Evolutionary conservation across 2,113 vertebrate species (phyloP), one percentile per base, ranked within the genome.

Genomic region (Cyprinus carpio): DNA sequence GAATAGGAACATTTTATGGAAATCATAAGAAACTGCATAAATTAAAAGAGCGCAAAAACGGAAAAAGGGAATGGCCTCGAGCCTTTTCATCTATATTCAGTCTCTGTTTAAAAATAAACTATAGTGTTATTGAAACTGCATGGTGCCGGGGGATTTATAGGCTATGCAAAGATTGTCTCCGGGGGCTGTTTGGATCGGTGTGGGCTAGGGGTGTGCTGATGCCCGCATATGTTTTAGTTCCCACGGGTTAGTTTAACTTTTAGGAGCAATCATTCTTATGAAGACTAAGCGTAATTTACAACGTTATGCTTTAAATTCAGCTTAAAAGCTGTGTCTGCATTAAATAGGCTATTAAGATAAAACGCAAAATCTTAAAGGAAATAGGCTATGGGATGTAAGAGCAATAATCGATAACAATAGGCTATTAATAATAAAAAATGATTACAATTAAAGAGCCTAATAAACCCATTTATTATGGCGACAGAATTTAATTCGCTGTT

Each of bases 51-150:
- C 34, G 43, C 46, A 86, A 49, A 92, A 94, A 94, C 93, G 93
- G 51, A 94, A 94, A 95, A 94, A 96, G 93, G 93, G 92, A 93
- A 91, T 94, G 84, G 96, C 96, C 96, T 85, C 86, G 91, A 94
- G 95, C 95, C 72, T 90, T 91, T 75, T 69, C 88, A 37, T 91
- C 83, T 89, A 75, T 86, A 88, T 90, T 88, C 81, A 49, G 82
- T 86, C 75, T 82, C 84, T 60, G 86, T 84, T 81, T 80, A 80
- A 82, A 84, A 86, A 87, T 85, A 87, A 84, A 86, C 78, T 49
- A 85, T 78, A 87, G 78, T 51, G 81, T 87, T 90, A 85, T 85
- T 90, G 88, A 83, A 69, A 87, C 88, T 69, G 85, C 90, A 87
- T 88, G 87, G 60, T 90, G 90, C 88, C 81, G 74, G 87, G 87